These are phyloP conservation scores for Aphis craccivora DNA, from an alignment of 1,140 invertebrate species.

Conservation along the genomic window DNA sequence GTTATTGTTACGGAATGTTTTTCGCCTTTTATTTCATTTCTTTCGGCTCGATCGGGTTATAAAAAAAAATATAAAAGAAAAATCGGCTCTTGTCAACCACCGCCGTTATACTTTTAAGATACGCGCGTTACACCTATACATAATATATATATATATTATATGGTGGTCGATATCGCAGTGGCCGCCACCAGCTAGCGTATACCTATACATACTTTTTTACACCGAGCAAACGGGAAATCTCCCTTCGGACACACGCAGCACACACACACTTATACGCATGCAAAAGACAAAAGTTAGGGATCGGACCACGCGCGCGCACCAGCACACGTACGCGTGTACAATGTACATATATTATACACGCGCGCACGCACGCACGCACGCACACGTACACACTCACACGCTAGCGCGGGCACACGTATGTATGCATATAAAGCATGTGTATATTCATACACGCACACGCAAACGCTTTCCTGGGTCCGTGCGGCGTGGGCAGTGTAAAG, in stretches of 20 bases:
- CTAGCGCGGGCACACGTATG: background rate
- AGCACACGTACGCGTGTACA: background rate
- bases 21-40: background rate
- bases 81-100: background rate
- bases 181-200: background rate
- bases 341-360: background rate
- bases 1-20: background rate
- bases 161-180: conserved; percentile 40
- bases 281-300: conserved; percentile 58
- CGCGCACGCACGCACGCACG: background rate
- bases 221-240: conserved; percentile 52
- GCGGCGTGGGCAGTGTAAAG: conserved; percentile 48
- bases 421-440: background rate
- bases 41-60: background rate
- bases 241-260: conserved; percentile 45
- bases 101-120: background rate
- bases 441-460: background rate
- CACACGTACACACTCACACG: background rate
- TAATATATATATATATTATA: too few species aligned
- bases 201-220: conserved; percentile 26
- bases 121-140: background rate
- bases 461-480: conserved; percentile 39
- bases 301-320: conserved; percentile 33
- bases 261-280: conserved; percentile 49
- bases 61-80: background rate